Conservation (phyloP, 1,140 invertebrate genomes). For the Tribolium castaneum region DNA sequence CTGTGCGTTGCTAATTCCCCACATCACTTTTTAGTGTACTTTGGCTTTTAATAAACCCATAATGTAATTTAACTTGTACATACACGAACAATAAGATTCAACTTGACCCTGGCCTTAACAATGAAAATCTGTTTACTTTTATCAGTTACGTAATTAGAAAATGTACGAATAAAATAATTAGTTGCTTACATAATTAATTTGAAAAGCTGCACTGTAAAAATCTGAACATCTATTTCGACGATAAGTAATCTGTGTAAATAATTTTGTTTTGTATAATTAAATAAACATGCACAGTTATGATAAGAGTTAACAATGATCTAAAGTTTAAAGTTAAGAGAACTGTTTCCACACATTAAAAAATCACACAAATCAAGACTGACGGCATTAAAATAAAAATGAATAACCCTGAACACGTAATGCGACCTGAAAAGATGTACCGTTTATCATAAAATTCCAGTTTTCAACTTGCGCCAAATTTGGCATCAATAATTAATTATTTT, state of each 20-base stretch:
- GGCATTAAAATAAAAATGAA: neutral
- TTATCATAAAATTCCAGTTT: neutral
- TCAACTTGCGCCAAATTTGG: neutral
- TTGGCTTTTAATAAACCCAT: neutral
- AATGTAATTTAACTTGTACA: neutral
- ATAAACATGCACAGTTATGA: slow-evolving; percentile 13
- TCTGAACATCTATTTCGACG: slow-evolving; percentile 1
- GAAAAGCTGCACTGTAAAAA: neutral
- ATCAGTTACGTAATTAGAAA: neutral
- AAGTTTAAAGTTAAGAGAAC: neutral
- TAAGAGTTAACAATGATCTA: slow-evolving; percentile 14
- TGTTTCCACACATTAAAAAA: neutral
- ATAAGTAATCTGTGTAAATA: slow-evolving; percentile 12
- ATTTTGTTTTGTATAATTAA: slow-evolving; percentile 12
- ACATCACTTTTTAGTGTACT: neutral
- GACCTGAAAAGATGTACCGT: neutral
- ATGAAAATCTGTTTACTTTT: slow-evolving; percentile 10
- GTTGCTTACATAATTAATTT: neutral
- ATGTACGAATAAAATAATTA: neutral
- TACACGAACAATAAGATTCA: slow-evolving; percentile 15
- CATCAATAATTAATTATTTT: neutral
- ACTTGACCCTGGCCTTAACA: slow-evolving; percentile 32
- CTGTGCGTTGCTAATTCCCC: neutral
- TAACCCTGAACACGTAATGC: neutral
- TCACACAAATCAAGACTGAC: neutral